Percentiles rank a stretch among this genome's conserved stretches.
phyloP scores from a whole-genome alignment of 2,797 vertebrate species.

The Nyctalus aviator region DNA sequence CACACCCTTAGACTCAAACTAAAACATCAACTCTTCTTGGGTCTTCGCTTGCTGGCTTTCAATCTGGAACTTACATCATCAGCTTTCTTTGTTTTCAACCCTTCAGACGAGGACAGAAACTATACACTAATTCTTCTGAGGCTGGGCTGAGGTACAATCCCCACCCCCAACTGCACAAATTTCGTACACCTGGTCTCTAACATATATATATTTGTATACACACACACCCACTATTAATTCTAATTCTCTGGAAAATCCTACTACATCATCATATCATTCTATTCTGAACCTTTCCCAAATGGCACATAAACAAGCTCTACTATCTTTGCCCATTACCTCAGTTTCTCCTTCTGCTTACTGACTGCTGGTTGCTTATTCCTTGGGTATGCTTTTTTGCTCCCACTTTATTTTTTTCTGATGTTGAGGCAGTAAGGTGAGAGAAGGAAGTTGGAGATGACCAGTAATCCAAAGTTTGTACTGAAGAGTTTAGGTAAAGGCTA shows the following conservation, averaged over 20 bases:
- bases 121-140: no score
- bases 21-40: no score
- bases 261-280: neutral
- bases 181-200: no score
- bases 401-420: neutral
- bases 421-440: fast-evolving
- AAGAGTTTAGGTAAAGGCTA: neutral
- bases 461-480: neutral
- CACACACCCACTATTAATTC: no score
- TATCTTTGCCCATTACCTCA: neutral
- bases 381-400: neutral
- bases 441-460: neutral
- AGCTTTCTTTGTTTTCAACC: no score
- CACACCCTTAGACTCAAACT: no score
- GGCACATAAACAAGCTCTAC: neutral
- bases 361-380: neutral
- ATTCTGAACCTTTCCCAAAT: neutral
- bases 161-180: no score
- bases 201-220: no score
- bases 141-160: no score
- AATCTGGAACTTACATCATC: no score
- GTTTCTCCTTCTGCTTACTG: neutral
- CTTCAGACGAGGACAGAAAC: no score
- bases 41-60: no score
- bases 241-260: neutral